Evolutionary conservation across 2,113 vertebrate species (phyloP), one percentile per base, ranked within the genome.

Genomic region (Meriones unguiculatus): DNA sequence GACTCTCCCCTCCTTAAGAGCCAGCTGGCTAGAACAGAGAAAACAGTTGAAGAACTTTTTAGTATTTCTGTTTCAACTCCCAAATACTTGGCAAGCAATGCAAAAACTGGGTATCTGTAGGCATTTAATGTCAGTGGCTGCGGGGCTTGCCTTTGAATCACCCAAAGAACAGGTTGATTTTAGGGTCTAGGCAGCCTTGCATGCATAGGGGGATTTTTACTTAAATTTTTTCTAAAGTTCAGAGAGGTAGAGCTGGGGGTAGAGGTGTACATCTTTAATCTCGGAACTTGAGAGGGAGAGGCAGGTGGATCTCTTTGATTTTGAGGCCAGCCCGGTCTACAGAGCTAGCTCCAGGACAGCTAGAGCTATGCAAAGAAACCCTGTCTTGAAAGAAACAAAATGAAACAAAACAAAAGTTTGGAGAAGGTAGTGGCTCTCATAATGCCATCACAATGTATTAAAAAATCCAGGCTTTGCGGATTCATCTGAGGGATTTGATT

Each of bases 21-120:
- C 25, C 17, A 65, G 18, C 78, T 87, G 78, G 28, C 59, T 92
- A 22, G 94, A 94, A 85, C 7, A 64, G n/a, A 24, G 67, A 50
- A 38, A 54, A 76, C 87, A 81, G 32, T 35, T 87, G 28, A 90
- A 77, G 75, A 87, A 12, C 1, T 52, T 18, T 30, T 90, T 87
- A 64, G 69, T 62, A 46, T 89, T 94, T 92, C 59, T 38, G 9
- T 32, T 73, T 96, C 69, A 78, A 80, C n/a, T 67, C 20, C 46
- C 7, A 69, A 88, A 70, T 35, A 20, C 70, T 89, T 92, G 57
- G 9, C 54, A 89, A 50, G 77, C 62, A 90, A 84, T 50, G 70
- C 67, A 96, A 72, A 72, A 65, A 57, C 69, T 32, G 50, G 22
- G 35, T 73, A 12, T 93, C 75, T 30, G 0, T 80, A 80, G 50